Conservation (phyloP, 2,797 vertebrate genomes). For the Gobionotothen gibberifrons region DNA sequence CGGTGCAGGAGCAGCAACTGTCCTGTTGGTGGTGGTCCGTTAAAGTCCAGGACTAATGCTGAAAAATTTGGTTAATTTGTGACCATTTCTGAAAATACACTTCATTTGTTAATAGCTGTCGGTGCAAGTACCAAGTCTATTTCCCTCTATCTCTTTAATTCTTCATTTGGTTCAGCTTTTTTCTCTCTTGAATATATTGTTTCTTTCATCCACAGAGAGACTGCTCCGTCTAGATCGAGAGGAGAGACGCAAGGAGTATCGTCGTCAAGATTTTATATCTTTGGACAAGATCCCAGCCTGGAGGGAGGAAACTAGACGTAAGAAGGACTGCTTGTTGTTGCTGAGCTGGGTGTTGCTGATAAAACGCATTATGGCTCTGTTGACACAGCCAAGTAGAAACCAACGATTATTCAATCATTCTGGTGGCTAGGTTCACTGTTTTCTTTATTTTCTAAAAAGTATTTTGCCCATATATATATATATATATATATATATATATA, state of each 20-base stretch:
- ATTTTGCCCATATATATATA: not conserved
- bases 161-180: not conserved
- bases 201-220: slow-evolving; percentile 84
- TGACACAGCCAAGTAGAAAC: not conserved
- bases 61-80: not conserved
- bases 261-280: slow-evolving; percentile 85
- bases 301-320: slow-evolving; percentile 87
- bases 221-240: slow-evolving; percentile 90
- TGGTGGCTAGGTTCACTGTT: not conserved
- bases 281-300: slow-evolving; percentile 90
- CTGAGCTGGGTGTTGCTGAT: not conserved
- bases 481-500: no score
- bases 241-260: slow-evolving; percentile 93
- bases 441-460: no score
- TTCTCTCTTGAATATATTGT: slow-evolving; percentile 10
- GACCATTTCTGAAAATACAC: not conserved
- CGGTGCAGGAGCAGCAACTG: not conserved
- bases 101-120: not conserved
- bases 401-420: not conserved
- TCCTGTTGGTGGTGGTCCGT: not conserved
- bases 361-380: not conserved
- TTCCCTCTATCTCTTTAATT: not conserved
- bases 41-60: not conserved
- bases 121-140: slow-evolving; percentile 1
- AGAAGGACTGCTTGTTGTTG: slow-evolving; percentile 26